phyloP scores from a whole-genome alignment of 2,888 invertebrate species.

The Polymixis lichenea region DNA sequence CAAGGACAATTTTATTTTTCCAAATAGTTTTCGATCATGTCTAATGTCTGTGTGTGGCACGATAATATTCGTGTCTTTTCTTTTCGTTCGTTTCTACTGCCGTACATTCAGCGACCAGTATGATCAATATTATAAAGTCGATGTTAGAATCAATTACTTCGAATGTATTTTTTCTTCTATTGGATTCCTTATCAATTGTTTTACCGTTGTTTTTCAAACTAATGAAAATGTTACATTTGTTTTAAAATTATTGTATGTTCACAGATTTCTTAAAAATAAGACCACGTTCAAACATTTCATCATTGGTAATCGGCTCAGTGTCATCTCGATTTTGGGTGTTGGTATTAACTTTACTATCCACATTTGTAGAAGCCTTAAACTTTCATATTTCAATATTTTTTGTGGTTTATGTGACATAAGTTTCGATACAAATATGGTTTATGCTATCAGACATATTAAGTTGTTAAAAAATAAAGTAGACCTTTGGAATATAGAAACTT shows the following conservation, averaged over 20 bases:
- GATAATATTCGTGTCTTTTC: not conserved
- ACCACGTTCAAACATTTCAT: constrained; percentile 1
- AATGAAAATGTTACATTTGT: constrained; percentile 17
- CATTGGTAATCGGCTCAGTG: constrained; percentile 27
- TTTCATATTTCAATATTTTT: not conserved
- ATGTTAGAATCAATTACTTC: not conserved
- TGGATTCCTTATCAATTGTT: not conserved
- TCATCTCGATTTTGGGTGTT: not conserved
- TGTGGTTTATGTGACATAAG: not conserved
- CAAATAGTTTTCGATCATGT: not conserved
- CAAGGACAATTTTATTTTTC: constrained; percentile 2
- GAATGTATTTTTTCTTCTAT: not conserved
- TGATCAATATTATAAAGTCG: not conserved
- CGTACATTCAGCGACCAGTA: not conserved
- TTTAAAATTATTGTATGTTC: constrained; percentile 2
- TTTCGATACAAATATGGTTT: constrained; percentile 32
- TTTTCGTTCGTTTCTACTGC: not conserved
- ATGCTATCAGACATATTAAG: constrained; percentile 16
- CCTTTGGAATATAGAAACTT: constrained; percentile 38
- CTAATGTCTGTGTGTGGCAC: constrained; percentile 12
- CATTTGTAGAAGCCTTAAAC: not conserved
- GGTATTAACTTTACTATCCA: not conserved
- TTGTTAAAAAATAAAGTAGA: constrained; percentile 34
- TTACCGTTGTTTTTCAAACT: not conserved
- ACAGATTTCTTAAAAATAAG: constrained; percentile 20